These are phyloP conservation scores for Muraenolepis orangiensis DNA, from an alignment of 2,797 vertebrate genomes.

Conservation along the genomic window DNA sequence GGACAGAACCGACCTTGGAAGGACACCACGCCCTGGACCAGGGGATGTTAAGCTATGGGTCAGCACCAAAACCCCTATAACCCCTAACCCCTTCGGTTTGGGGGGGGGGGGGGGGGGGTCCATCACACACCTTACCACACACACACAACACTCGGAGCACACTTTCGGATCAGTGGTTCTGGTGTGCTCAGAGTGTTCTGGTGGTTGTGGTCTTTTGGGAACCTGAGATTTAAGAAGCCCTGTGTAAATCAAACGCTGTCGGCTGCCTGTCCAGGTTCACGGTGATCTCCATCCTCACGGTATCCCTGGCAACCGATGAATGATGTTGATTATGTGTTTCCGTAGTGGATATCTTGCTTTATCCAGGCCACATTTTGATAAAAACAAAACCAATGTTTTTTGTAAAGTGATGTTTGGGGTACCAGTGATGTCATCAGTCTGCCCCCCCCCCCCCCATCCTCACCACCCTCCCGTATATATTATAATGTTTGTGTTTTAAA, in stretches of 20 bases:
- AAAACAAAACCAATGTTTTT: neutral
- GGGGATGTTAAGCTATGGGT: neutral
- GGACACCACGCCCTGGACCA: neutral
- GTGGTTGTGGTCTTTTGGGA: neutral
- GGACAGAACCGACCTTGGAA: neutral
- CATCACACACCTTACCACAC: too few species aligned
- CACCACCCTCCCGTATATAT: neutral
- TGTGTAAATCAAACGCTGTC: neutral
- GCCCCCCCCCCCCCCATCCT: neutral
- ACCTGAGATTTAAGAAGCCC: neutral
- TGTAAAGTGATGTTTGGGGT: neutral
- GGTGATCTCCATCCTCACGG: neutral
- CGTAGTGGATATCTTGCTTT: neutral
- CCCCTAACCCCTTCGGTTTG: too few species aligned
- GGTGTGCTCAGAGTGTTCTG: too few species aligned
- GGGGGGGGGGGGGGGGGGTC: too few species aligned
- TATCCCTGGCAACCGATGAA: neutral
- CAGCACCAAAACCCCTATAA: too few species aligned
- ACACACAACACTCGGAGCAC: neutral
- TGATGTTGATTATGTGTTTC: neutral
- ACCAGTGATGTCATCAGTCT: neutral
- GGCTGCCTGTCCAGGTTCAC: neutral
- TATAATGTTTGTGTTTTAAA: neutral
- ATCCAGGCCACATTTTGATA: neutral
- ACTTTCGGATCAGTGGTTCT: neutral